Base-by-base conservation (phyloP, 2,888 invertebrate species). In the Drosophila recens region DNA sequence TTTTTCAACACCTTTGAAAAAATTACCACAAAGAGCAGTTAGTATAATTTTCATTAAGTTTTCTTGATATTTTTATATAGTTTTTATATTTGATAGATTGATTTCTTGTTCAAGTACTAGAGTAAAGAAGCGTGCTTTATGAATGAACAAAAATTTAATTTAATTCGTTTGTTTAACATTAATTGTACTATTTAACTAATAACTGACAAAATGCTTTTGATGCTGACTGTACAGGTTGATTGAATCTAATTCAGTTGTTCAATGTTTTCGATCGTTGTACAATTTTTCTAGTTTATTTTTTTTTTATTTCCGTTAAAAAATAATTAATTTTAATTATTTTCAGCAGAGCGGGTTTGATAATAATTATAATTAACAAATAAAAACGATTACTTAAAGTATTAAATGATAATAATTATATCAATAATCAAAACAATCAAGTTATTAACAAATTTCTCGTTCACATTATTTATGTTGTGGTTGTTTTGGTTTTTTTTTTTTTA, bases 201-300 rank as follows among this genome's bases (percentile, higher is more conserved):
- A 93, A 93, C 93, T 93, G 93, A 93, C 93, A 93, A 93, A 93
- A 93, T 93, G 93, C 92, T 93, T 93, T 93, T 93, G 92, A 91
- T 92, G 92, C 91, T 91, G 90, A 91, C 91, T 85, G 88, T 89
- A 86, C 88, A 86, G 69, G 66, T 66, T 65, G 65, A 54, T 72
- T 69, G 62, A 75, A 66, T 82, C 64, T 82, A 80, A 64, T 82
- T 86, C 30, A 51, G 51, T 59, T 38, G 45, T 72, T 76, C 53
- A 66, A 56, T 58, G 59, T 80, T 77, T 40, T 71, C 51, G 43
- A 75, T 78, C 40, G 74, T 72, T 78, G 72, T 75, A 74, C 59
- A 71, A 70, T 70, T 78, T 76, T 72, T 58, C 40, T 75, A 67
- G 53, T 73, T 75, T 76, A n/a, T 51, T 74, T 52, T 54, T 62